Conservation (phyloP, 1,140 invertebrate species). For the Philotrypesis tridentata region DNA sequence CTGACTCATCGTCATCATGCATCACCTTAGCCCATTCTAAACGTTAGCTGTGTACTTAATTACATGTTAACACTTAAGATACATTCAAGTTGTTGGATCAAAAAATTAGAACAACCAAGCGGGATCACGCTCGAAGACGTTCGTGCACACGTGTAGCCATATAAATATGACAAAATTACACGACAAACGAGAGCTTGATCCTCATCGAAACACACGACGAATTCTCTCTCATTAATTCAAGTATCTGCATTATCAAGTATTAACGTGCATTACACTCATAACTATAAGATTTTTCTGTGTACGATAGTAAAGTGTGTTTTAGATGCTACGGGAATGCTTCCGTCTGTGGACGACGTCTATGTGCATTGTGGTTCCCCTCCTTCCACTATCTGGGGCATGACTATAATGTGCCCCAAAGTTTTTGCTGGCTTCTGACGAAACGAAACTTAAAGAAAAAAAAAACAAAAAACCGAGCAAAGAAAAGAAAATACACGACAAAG, state of each 20-base stretch:
- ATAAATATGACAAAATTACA: neutral
- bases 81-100: neutral
- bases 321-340: slow-evolving; percentile 70
- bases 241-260: slow-evolving; percentile 9
- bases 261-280: slow-evolving; percentile 53
- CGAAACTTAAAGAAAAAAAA: neutral
- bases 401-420: slow-evolving; percentile 63
- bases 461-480: neutral
- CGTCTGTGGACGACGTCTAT: slow-evolving; percentile 69
- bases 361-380: slow-evolving; percentile 67
- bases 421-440: slow-evolving; percentile 59
- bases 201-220: neutral
- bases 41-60: slow-evolving; percentile 18
- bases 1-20: neutral
- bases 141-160: too few species aligned
- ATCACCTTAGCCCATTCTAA: slow-evolving; percentile 10
- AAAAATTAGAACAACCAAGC: neutral
- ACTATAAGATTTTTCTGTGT: slow-evolving; percentile 59
- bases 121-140: neutral
- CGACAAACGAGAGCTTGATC: neutral
- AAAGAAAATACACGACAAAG: neutral
- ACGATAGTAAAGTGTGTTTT: slow-evolving; percentile 69
- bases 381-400: slow-evolving; percentile 65
- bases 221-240: neutral
- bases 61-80: slow-evolving; percentile 6